Evolutionary conservation across 2,888 invertebrate genomes (phyloP), one percentile per base, ranked within the genome.

Genomic region (Amblyjoppa proteus): DNA sequence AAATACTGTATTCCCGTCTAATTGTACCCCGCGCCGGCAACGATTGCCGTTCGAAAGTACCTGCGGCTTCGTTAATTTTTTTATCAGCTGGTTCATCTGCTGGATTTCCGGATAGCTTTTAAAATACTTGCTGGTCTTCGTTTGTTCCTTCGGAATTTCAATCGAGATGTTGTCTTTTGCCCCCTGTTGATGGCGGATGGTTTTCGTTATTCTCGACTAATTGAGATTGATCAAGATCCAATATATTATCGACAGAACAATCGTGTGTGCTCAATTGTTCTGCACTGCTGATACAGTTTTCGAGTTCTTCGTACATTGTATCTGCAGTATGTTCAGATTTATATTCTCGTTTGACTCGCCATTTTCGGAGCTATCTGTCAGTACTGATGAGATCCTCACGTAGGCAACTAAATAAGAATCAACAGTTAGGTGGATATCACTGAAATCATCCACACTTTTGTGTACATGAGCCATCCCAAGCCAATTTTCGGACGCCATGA

Each of bases 311-410:
- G 11, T 13, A 7, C 7, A 49, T 0, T 3, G 13, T 13, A 9
- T 49, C 49, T 5, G 49, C 49, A 9, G 49, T 16, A 16, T 49
- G 13, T 16, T 49, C 49, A 11, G 49, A 49, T 49, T 16, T 11
- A 49, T 49, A 49, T 16, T 13, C 13, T 49, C 49, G 49, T 13
- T 49, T 49, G 9, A 16, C 13, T 49, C 49, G 1, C 49, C 13
- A 49, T 16, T 16, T 16, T 16, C 16, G 16, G 49, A 49, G 70
- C 9, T 20, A 66, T 51, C 88, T 83, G 80, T 16, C 76, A 71
- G 53, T 82, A 81, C 28, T 64, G 79, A 16, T 81, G 83, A 49
- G 87, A 87, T 64, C 74, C 75, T 73, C 83, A 77, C 66, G 16
- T 38, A 38, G 38, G 38, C 38, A 38, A 38, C 7, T 38, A 38